Evolutionary conservation across 2,113 vertebrate species (phyloP).

Genomic region (Erythrolamprus reginae): DNA sequence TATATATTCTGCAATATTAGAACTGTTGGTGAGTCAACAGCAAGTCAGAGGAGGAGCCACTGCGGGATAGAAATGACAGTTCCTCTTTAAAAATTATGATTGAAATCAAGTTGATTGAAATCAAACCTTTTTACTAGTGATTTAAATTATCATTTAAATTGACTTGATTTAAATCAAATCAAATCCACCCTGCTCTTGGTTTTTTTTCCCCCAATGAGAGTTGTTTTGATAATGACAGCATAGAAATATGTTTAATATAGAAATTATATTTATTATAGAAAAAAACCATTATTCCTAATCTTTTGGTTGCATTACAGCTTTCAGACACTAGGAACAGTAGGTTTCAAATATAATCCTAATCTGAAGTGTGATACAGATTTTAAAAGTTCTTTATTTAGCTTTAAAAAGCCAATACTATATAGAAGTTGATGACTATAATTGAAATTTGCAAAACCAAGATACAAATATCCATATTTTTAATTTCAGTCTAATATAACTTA

Average conservation of each 20-base stretch:
- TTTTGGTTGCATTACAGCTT: background rate
- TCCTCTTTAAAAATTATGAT: no score
- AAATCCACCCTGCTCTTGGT: background rate
- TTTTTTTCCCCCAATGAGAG: background rate
- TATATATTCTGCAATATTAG: no score
- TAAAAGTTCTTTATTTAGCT: background rate
- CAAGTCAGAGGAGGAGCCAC: no score
- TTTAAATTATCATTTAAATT: no score
- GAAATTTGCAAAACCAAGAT: no score
- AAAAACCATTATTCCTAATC: background rate
- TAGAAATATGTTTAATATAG: background rate
- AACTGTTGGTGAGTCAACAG: no score
- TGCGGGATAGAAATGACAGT: no score
- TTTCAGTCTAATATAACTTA: background rate
- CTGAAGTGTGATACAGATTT: background rate
- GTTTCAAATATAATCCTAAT: background rate
- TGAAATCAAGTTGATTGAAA: no score
- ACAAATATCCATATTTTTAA: background rate
- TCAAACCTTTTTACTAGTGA: no score
- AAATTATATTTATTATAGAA: background rate
- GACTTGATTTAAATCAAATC: no score
- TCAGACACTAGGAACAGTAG: background rate
- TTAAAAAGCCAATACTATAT: background rate
- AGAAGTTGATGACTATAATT: background rate
- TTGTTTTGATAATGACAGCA: background rate